These are phyloP conservation scores for Silurus glanis DNA, from an alignment of 2,113 vertebrate genomes.

Conservation along the genomic window DNA sequence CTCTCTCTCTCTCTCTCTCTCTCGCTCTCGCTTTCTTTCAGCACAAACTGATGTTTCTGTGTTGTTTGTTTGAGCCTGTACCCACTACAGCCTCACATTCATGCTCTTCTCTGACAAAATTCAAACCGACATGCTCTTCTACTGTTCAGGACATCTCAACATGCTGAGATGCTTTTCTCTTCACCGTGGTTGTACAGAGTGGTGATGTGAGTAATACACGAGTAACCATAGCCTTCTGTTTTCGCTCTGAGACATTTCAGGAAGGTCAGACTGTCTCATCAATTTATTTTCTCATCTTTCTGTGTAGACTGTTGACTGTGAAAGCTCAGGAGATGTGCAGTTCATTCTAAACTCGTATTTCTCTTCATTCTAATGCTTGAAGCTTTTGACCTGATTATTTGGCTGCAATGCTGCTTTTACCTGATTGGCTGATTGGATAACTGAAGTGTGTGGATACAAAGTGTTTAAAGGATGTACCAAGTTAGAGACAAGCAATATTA, in stretches of 20 bases:
- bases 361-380: neutral
- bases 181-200: neutral
- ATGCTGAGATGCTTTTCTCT: neutral
- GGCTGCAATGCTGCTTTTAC: too few relatives aligned
- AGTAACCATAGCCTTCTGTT: neutral
- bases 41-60: neutral
- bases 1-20: too few relatives aligned
- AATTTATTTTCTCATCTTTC: neutral
- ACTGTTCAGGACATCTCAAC: neutral
- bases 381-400: neutral
- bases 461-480: neutral
- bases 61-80: neutral
- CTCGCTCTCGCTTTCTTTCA: too few relatives aligned
- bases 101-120: neutral
- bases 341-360: neutral
- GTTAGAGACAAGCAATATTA: too few relatives aligned
- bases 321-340: neutral
- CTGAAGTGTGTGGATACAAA: neutral
- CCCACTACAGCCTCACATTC: neutral
- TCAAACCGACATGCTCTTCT: neutral
- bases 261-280: neutral
- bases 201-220: neutral
- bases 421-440: neutral
- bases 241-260: neutral
- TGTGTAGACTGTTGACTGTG: neutral